A percentile compares a stretch with the other conserved stretches of the same genome.
Evolutionary conservation across 2,888 invertebrate genomes (phyloP).

Genomic region (Punctoribates punctum): DNA sequence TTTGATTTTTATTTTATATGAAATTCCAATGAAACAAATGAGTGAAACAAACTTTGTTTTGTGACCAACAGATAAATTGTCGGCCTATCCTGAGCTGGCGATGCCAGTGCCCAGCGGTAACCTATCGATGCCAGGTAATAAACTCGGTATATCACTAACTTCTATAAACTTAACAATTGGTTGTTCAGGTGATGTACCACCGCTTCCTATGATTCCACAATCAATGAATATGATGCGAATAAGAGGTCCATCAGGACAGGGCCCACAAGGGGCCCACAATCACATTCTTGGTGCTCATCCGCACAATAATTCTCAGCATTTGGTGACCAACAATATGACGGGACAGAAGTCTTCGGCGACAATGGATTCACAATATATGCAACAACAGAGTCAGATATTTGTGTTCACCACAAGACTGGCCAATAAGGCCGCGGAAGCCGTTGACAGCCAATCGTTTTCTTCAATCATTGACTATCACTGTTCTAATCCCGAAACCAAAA

Average conservation of each 20-base stretch:
- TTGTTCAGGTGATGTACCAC: conserved; percentile 7
- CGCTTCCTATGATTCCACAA: neutral
- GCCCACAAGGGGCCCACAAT: neutral
- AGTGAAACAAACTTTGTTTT: neutral
- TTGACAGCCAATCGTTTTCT: conserved; percentile 79
- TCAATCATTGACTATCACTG: conserved; percentile 93
- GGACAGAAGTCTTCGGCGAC: conserved; percentile 55
- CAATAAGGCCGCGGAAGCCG: conserved; percentile 90
- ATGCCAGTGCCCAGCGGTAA: conserved; percentile 26
- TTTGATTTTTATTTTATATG: neutral
- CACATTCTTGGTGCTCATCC: neutral
- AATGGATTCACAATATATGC: conserved; percentile 81
- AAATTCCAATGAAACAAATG: neutral
- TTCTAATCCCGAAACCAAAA: conserved; percentile 90
- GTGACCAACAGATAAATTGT: conserved; percentile 14
- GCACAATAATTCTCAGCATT: conserved; percentile 6
- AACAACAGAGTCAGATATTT: conserved; percentile 96
- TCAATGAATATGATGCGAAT: conserved; percentile 13
- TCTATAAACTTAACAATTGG: neutral
- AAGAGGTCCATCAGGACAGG: neutral
- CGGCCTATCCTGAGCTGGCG: neutral
- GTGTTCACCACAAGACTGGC: conserved; percentile 92
- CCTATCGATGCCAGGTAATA: neutral
- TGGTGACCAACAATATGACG: conserved; percentile 17
- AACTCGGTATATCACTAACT: neutral